Conservation (phyloP, 2,888 invertebrate genomes). For the Metellina segmentata region DNA sequence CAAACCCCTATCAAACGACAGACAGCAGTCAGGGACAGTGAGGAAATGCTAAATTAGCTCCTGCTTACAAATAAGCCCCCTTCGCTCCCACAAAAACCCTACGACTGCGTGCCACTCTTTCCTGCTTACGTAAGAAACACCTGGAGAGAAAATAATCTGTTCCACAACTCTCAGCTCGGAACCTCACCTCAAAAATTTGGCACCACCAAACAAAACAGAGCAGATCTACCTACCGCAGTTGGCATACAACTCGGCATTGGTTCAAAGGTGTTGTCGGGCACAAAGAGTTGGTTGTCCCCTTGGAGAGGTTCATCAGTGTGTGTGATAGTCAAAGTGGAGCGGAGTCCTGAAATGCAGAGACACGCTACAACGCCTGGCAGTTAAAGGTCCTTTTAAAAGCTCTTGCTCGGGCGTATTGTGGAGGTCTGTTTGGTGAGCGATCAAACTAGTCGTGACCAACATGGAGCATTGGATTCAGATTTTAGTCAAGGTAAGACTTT, state of each 20-base stretch:
- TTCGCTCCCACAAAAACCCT: neutral
- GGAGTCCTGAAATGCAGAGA: neutral
- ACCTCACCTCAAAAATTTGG: slow-evolving; percentile 18
- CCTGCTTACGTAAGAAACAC: slow-evolving; percentile 29
- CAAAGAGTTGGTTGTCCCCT: slow-evolving; percentile 48
- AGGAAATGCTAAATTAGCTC: neutral
- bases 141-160: slow-evolving; percentile 10
- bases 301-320: neutral
- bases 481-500: too few relatives aligned
- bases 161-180: neutral
- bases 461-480: too few relatives aligned
- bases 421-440: neutral
- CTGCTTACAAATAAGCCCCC: neutral
- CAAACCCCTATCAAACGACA: too few relatives aligned
- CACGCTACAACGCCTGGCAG: slow-evolving; percentile 15
- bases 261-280: slow-evolving; percentile 12
- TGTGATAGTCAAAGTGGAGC: slow-evolving; percentile 23
- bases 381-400: neutral
- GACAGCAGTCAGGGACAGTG: too few relatives aligned
- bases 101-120: neutral
- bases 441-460: too few relatives aligned
- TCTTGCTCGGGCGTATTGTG: neutral
- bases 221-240: slow-evolving; percentile 46
- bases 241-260: slow-evolving; percentile 7
- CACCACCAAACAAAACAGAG: slow-evolving; percentile 21